Evolutionary conservation across 2,797 vertebrate species (phyloP).

Genomic region (Chaetophractus vellerosus): DNA sequence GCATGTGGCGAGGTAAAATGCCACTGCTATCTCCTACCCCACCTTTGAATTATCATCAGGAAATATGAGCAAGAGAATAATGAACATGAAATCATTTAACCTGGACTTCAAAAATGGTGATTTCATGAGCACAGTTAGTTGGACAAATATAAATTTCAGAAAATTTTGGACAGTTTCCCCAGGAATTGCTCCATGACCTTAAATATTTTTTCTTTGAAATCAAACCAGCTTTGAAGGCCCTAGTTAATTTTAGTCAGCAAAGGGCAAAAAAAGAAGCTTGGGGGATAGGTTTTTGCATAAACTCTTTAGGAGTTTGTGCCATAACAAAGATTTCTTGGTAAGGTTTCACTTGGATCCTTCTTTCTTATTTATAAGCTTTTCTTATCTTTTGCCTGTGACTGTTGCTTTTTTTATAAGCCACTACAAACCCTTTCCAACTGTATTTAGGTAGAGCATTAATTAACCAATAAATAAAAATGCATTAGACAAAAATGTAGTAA

Average conservation of each 20-base stretch:
- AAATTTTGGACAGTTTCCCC: neutral
- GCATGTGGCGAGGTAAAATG: neutral
- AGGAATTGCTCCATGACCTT: constrained; percentile 36
- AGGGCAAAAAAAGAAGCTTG: neutral
- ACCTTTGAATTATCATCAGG: neutral
- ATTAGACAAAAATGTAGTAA: constrained; percentile 17
- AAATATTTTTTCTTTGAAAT: constrained; percentile 18
- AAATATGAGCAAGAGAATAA: constrained; percentile 2
- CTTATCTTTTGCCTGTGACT: constrained; percentile 58
- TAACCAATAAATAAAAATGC: neutral
- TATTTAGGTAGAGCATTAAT: neutral
- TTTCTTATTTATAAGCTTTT: constrained; percentile 45
- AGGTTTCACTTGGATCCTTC: constrained; percentile 14
- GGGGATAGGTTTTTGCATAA: constrained; percentile 16
- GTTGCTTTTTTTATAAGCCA: constrained; percentile 31
- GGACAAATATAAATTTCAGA: constrained; percentile 19
- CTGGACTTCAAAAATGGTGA: neutral
- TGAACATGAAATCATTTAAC: constrained; percentile 21
- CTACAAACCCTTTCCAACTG: neutral
- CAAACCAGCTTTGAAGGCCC: constrained; percentile 54
- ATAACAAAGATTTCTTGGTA: constrained; percentile 66
- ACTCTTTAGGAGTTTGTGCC: constrained; percentile 1
- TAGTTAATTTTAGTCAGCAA: constrained; percentile 9
- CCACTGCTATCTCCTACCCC: neutral
- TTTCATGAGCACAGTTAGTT: neutral